Base-by-base conservation (phyloP, 2,113 vertebrate genomes). In the Vulpes lagopus region DNA sequence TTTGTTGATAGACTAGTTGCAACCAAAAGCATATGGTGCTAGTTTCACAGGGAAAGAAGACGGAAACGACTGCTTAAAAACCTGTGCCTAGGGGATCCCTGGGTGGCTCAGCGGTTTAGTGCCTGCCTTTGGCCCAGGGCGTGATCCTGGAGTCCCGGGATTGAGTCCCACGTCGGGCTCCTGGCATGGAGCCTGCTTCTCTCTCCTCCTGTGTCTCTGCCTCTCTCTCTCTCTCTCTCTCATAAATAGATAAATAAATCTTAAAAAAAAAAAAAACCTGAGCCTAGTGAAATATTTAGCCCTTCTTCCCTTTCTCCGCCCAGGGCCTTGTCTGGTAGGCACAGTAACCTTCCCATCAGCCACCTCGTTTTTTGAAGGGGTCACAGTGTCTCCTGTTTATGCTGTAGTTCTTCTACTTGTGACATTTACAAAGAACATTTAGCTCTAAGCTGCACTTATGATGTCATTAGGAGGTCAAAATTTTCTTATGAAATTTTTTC, bases 391-490 rank as follows among this genome's bases (percentile, higher is more conserved):
- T 94, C 92, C 78, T 74, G 19, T 79, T 95, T 69, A 74, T 67
- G 69, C 10, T 92, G 91, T 84, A 93, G 20, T 69, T 65, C 62
- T 91, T 86, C 51, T 59, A 96, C 25, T 25, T 81, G 57, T 87
- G 79, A 93, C 67, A 92, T 90, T 96, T 91, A 27, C 92, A 89
- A 95, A 74, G 60, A 25, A 25, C 23, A 78, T 85, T 94, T 94
- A 94, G 73, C 32, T 92, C 80, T 92, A 93, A 88, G 88, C 67
- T 92, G 93, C 43, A 95, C 38, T 93, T 93, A 88, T 89, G 84
- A 64, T 67, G 32, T 90, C 92, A 96, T 96, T 92, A 96, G 51
- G 89, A 95, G 53, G 86, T 96, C 83, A 92, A 97, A 38, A 23
- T 51, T 95, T 94, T 91, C 60, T 20, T 89, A 30, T 16, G 69